Percentiles rank a stretch among this genome's conserved stretches.
These are phyloP conservation scores for Takifugu ocellatus DNA, from an alignment of 2,797 vertebrate species.

Conservation along the genomic window DNA sequence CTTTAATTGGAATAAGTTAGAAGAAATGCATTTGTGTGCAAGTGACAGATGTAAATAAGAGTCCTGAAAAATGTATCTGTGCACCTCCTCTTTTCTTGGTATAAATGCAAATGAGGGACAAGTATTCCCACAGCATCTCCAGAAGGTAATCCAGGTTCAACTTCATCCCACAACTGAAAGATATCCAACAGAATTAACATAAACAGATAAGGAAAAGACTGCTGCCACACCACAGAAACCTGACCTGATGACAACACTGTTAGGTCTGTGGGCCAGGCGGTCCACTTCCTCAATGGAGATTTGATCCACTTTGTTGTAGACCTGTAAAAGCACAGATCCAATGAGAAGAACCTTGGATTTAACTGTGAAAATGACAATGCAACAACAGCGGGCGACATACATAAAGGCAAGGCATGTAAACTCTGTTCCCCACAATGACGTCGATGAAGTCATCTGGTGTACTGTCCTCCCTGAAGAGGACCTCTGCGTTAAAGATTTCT, in stretches of 20 bases:
- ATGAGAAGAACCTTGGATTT: background rate
- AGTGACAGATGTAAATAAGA: background rate
- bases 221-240: background rate
- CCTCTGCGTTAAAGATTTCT: constrained; percentile 99
- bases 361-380: background rate
- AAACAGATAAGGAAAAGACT: background rate
- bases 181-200: background rate
- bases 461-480: constrained; percentile 95
- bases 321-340: constrained; percentile 69
- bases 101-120: constrained; percentile 94
- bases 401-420: constrained; percentile 98
- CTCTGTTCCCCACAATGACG: constrained; percentile 94
- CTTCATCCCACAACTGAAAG: constrained; percentile 92
- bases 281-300: constrained; percentile 98
- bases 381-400: constrained; percentile 70
- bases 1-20: background rate
- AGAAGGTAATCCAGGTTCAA: constrained; percentile 94
- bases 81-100: constrained; percentile 97
- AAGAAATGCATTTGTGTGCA: background rate
- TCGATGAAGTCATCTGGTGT: constrained; percentile 97
- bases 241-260: constrained; percentile 96
- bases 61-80: too few species aligned
- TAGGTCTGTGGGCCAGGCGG: constrained; percentile 84
- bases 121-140: constrained; percentile 94
- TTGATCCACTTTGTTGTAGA: constrained; percentile 99